These are phyloP conservation scores for Xylota segnis DNA, from an alignment of 2,888 invertebrate species.

Conservation along the genomic window DNA sequence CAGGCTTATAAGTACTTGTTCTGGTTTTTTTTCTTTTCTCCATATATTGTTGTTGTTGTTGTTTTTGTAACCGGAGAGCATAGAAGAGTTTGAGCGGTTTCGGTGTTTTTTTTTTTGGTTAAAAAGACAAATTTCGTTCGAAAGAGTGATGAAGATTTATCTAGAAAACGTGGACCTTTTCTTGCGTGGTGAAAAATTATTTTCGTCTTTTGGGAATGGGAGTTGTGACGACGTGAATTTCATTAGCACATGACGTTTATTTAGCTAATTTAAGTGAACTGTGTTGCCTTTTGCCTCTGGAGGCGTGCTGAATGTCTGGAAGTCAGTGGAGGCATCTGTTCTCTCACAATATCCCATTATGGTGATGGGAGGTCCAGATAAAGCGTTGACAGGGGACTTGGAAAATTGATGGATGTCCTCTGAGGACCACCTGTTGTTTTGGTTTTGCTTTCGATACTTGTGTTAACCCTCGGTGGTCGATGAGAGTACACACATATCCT, in stretches of 20 bases:
- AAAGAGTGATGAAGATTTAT: constrained; percentile 44
- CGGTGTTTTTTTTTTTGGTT: background rate
- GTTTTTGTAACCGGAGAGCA: background rate
- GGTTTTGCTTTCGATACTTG: background rate
- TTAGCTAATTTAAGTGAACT: constrained; percentile 16
- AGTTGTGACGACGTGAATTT: constrained; percentile 13
- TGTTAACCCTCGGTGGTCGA: background rate
- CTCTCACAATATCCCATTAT: background rate
- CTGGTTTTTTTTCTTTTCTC: no score
- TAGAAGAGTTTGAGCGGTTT: background rate
- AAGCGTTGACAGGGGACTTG: background rate
- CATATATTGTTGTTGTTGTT: background rate
- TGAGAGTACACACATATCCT: no score
- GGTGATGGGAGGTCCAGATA: background rate
- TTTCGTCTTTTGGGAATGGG: constrained; percentile 6
- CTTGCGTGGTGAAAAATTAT: constrained; percentile 23
- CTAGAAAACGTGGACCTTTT: constrained; percentile 38
- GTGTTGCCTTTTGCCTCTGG: background rate
- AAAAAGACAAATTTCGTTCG: background rate
- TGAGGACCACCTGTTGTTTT: background rate
- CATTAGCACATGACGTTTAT: constrained; percentile 33
- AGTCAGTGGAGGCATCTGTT: background rate
- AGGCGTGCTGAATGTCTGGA: background rate
- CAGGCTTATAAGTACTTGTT: background rate
- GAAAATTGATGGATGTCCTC: background rate